Evolutionary conservation across 2,888 invertebrate species (phyloP).

Genomic region (Quadriops clusia): DNA sequence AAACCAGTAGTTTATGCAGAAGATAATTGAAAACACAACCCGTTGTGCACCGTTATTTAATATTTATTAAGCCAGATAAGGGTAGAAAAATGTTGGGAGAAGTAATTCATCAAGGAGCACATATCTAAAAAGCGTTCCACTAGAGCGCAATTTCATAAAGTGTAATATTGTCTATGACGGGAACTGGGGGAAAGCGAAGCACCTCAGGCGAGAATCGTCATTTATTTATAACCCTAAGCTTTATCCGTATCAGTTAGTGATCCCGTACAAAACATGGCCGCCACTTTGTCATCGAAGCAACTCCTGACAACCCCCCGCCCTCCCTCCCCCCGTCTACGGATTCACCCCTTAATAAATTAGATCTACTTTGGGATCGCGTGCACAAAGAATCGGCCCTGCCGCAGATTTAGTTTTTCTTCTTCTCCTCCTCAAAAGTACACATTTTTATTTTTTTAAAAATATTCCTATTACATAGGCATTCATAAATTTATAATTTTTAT

Average conservation of each 20-base stretch:
- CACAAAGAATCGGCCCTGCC: slow-evolving; percentile 11
- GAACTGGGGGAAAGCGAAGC: slow-evolving; percentile 17
- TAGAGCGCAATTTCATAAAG: background rate
- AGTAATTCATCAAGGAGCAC: no score
- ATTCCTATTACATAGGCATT: background rate
- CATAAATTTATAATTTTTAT: no score
- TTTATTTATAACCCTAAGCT: slow-evolving; percentile 29
- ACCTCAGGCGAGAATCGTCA: slow-evolving; percentile 26
- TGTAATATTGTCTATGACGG: slow-evolving; percentile 8
- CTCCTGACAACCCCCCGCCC: slow-evolving; percentile 22
- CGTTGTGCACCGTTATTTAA: no score
- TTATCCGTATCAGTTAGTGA: slow-evolving; percentile 27
- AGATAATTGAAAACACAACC: no score
- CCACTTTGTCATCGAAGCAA: slow-evolving; percentile 28
- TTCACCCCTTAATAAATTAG: slow-evolving; percentile 16
- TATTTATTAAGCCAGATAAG: no score
- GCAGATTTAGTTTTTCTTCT: background rate
- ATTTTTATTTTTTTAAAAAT: background rate
- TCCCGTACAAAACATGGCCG: slow-evolving; percentile 28
- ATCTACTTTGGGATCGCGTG: slow-evolving; percentile 15
- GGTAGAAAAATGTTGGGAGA: no score
- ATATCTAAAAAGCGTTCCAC: background rate
- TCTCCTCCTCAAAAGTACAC: background rate
- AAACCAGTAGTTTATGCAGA: no score
- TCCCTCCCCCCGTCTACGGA: slow-evolving; percentile 15